Conservation (phyloP, 2,113 vertebrate genomes). For the Oryzias melastigma region DNA sequence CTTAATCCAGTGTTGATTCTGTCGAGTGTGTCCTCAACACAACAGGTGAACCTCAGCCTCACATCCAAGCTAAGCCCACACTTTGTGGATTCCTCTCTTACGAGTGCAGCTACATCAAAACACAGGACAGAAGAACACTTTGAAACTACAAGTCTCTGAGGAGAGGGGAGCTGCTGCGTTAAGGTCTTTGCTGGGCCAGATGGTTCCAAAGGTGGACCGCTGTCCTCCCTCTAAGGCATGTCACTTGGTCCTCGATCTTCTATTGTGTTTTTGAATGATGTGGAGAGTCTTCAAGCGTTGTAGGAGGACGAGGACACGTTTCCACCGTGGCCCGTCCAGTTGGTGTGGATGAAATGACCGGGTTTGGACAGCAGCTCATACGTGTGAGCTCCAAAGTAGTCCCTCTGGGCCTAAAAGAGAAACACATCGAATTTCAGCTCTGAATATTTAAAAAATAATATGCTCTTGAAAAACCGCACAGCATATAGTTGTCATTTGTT, state of each 20-base stretch:
- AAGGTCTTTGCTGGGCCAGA: constrained; percentile 1
- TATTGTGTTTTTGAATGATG: background rate
- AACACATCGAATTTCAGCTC: background rate
- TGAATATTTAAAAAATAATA: too few species aligned
- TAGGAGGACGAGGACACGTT: constrained; percentile 91
- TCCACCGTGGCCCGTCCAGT: constrained; percentile 95
- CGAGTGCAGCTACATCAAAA: constrained; percentile 17
- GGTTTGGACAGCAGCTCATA: constrained; percentile 89
- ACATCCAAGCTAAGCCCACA: constrained; percentile 12
- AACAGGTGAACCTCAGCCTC: constrained; percentile 29
- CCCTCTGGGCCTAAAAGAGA: constrained; percentile 87
- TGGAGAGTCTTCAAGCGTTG: constrained; percentile 79
- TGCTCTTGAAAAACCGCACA: too few species aligned
- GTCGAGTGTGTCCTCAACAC: constrained; percentile 41
- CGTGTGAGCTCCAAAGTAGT: constrained; percentile 97
- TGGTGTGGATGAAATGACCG: constrained; percentile 88
- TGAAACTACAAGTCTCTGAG: constrained; percentile 38
- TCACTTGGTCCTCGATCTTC: background rate
- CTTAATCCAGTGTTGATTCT: constrained; percentile 69
- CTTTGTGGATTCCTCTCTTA: background rate
- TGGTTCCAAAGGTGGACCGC: constrained; percentile 18
- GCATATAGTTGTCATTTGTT: too few species aligned
- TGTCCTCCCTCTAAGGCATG: too few species aligned
- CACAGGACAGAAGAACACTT: constrained; percentile 32
- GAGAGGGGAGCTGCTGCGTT: constrained; percentile 24